Percentiles rank a stretch among this genome's conserved stretches.
Evolutionary conservation across 2,797 vertebrate genomes (phyloP).

Genomic region (Chanos chanos): DNA sequence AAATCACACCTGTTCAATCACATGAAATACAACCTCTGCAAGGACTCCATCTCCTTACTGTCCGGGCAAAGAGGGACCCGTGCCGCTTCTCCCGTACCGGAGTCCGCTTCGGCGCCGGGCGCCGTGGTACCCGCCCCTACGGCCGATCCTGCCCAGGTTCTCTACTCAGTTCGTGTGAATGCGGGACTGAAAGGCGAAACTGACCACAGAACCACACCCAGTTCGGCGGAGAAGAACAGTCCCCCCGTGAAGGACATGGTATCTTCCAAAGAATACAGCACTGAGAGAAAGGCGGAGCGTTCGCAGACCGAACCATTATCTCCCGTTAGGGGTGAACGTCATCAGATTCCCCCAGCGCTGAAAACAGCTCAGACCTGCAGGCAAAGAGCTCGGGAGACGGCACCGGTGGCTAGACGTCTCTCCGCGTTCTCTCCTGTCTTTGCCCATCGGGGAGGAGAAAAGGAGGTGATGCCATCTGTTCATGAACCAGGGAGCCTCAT

Average conservation of each 20-base stretch:
- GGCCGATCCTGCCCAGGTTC: neutral
- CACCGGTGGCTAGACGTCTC: constrained; percentile 45
- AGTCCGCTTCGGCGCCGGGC: too few species aligned
- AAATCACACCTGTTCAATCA: constrained; percentile 98
- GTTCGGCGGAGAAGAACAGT: constrained; percentile 42
- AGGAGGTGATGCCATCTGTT: constrained; percentile 38
- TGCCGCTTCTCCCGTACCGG: too few species aligned
- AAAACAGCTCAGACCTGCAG: neutral
- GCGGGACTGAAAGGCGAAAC: neutral
- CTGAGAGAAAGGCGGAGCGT: constrained; percentile 46
- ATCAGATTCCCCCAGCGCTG: neutral
- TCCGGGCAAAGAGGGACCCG: constrained; percentile 74
- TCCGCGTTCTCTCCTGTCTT: constrained; percentile 82
- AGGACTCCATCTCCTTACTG: constrained; percentile 89
- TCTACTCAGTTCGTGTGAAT: neutral
- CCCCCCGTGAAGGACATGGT: constrained; percentile 41
- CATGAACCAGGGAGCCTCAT: constrained; percentile 55
- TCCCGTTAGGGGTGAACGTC: neutral
- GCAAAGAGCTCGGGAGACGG: neutral
- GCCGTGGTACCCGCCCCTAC: neutral
- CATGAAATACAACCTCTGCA: constrained; percentile 96
- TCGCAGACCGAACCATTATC: constrained; percentile 45
- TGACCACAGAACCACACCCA: constrained; percentile 69
- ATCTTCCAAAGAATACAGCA: constrained; percentile 41
- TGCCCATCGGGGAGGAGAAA: constrained; percentile 70